Conservation (phyloP, 1,140 invertebrate genomes). For the Drosophila kepulauana region DNA sequence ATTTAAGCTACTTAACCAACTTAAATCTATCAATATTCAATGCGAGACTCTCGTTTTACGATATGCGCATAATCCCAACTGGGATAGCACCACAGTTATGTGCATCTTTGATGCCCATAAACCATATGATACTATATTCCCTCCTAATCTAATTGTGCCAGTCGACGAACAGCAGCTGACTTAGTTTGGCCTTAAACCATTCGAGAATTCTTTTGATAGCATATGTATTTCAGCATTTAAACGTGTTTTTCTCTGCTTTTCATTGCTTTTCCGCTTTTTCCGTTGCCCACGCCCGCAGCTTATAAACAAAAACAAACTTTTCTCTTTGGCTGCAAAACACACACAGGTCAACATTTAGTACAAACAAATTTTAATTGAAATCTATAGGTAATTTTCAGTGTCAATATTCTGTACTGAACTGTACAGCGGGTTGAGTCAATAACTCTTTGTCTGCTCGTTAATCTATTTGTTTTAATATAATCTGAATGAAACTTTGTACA, state of each 20-base stretch:
- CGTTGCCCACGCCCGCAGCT: constrained; percentile 4
- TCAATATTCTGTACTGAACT: not conserved
- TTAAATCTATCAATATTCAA: constrained; percentile 51
- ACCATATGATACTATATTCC: not conserved
- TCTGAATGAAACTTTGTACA: too few relatives aligned
- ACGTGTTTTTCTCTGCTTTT: not conserved
- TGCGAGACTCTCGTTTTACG: not conserved
- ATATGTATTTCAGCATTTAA: not conserved
- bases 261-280: not conserved
- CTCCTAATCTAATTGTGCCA: constrained; percentile 11
- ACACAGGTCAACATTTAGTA: constrained; percentile 17
- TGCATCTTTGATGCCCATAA: not conserved
- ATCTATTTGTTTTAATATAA: not conserved
- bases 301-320: constrained; percentile 15
- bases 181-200: not conserved
- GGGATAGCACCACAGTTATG: not conserved
- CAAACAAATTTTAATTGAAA: constrained; percentile 20
- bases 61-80: constrained; percentile 12
- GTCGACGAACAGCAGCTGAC: constrained; percentile 1
- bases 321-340: not conserved
- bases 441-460: too few relatives aligned
- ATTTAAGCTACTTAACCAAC: constrained; percentile 51
- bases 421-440: not conserved
- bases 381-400: constrained; percentile 15
- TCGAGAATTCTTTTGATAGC: constrained; percentile 13